phyloP scores from a whole-genome alignment of 2,113 vertebrate species.

The Corapipo altera region DNA sequence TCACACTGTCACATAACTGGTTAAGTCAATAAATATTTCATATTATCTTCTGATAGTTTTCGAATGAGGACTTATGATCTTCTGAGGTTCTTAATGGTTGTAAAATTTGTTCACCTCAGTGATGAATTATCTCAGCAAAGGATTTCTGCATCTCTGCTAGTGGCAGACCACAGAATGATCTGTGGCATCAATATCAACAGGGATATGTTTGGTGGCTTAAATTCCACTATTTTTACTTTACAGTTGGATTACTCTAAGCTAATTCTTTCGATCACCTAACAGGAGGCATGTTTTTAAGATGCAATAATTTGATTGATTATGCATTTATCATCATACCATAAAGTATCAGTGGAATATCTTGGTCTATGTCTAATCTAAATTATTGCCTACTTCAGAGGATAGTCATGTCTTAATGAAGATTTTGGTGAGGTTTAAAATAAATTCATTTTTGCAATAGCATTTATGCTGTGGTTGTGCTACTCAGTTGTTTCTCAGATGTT shows the following conservation, averaged over 20 bases:
- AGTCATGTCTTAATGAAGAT: background rate
- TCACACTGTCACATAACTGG: background rate
- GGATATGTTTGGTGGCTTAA: background rate
- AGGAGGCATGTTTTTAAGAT: background rate
- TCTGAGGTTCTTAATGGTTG: background rate
- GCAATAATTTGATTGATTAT: background rate
- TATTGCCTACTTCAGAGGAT: background rate
- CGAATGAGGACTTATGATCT: background rate
- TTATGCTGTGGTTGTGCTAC: background rate
- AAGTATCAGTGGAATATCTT: background rate
- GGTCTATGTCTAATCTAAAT: background rate
- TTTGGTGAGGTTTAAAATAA: background rate
- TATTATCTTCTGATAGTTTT: background rate
- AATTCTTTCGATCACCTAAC: background rate
- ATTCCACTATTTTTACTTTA: background rate
- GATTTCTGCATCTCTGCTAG: background rate
- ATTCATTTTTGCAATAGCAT: background rate
- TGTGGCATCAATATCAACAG: background rate
- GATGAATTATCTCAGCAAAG: background rate
- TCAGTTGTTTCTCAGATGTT: background rate
- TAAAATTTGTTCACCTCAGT: background rate
- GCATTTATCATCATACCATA: background rate
- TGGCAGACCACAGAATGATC: background rate
- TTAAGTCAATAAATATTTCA: background rate
- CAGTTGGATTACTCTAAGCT: background rate